phyloP scores from a whole-genome alignment of 2,113 vertebrate genomes.

The Bubo scandiacus region DNA sequence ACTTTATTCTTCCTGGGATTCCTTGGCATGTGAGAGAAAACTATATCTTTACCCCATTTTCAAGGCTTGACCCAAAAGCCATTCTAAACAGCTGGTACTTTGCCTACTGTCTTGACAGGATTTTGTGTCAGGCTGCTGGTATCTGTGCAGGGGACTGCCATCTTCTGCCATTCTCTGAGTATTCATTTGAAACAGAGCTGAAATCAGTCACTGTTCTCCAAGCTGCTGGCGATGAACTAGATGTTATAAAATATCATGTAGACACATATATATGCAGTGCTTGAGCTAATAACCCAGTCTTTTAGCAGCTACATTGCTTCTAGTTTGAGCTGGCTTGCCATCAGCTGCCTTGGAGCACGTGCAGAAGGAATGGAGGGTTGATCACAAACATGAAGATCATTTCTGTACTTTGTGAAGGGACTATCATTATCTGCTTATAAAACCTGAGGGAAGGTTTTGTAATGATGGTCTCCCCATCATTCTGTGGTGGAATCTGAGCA shows the following conservation, averaged over 20 bases:
- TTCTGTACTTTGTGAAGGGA: background rate
- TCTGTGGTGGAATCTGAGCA: background rate
- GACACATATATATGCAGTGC: background rate
- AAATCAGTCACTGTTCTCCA: background rate
- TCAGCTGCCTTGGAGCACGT: background rate
- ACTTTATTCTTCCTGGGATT: background rate
- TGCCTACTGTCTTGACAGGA: background rate
- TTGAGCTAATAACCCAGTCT: background rate
- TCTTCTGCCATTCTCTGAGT: background rate
- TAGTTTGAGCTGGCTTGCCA: background rate
- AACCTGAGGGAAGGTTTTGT: background rate
- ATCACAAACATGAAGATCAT: fast-evolving
- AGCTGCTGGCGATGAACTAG: background rate
- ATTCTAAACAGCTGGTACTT: background rate
- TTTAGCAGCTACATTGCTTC: background rate
- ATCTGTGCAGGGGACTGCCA: background rate
- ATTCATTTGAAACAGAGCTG: background rate
- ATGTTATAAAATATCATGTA: background rate
- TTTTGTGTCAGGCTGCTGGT: background rate
- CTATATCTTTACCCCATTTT: background rate
- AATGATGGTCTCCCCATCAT: background rate
- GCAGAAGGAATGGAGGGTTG: background rate
- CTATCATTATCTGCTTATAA: background rate
- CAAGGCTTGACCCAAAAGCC: background rate
- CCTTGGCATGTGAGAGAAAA: background rate